Base-by-base conservation (phyloP, 2,797 vertebrate species). In the Hylomyscus alleni region DNA sequence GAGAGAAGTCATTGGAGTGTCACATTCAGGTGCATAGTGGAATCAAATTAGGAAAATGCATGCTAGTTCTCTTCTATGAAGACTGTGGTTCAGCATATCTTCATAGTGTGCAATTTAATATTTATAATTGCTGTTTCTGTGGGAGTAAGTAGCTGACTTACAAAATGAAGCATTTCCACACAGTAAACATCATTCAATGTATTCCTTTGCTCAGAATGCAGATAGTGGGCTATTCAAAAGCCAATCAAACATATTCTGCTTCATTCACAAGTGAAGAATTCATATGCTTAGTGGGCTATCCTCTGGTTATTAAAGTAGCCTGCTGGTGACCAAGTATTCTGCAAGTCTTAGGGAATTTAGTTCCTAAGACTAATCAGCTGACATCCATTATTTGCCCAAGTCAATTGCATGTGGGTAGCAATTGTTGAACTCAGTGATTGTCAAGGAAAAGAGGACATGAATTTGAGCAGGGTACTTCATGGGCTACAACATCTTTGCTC, bases 201-300 rank as follows among this genome's bases (percentile, higher is more conserved):
- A 34, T 95, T 44, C 15, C 6, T 31, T 96, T 90, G 15, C 44
- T 84, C n/a, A 58, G 54, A 93, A 91, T 62, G 34, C 29, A 91
- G n/a, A 90, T 80, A 69, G 7, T 7, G 11, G 10, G 52, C 80
- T 60, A 90, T 88, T 92, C n/a, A 76, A 19, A 56, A 77, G 69
- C n/a, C 72, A n/a, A 60, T n/a, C 56, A 13, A 54, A 69, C 52
- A 4, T 6, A 24, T n/a, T 86, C 40, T 82, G 8, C 47, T 34
- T 62, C 26, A 78, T 82, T 95, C 26, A 62, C n/a, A 52, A 95
- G 31, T 62, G 15, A n/a, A 93, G 52, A 78, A 31, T 81, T 85
- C 67, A 20, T 89, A 60, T 75, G 29, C 9, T 47, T 73, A 40
- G 12, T 58, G 29, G 17, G 10, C 54, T 73, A 40, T 22, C n/a